phyloP scores from a whole-genome alignment of 2,888 invertebrate species.

The Calliphora vomitoria region DNA sequence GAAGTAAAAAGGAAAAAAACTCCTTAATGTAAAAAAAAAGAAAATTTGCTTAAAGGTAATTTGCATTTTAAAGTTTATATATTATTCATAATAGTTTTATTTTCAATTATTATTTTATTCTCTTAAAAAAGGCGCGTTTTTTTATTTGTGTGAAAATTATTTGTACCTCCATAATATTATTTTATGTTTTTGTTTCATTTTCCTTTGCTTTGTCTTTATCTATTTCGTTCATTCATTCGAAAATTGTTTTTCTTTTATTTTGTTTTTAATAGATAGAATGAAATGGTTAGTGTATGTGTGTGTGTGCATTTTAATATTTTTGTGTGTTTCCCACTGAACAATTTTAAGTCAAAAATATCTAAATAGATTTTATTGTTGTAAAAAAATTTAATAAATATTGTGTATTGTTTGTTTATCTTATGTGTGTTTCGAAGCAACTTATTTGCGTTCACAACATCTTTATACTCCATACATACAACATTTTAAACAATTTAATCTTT shows the following conservation, averaged over 20 bases:
- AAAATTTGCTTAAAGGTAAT: constrained; percentile 51
- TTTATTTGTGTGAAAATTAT: constrained; percentile 51
- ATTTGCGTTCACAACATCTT: no score
- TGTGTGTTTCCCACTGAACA: constrained; percentile 38
- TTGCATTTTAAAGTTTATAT: neutral
- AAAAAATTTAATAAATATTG: no score
- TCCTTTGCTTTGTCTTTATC: constrained; percentile 26
- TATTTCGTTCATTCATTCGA: constrained; percentile 11
- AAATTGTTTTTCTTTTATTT: constrained; percentile 25
- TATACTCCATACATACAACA: no score
- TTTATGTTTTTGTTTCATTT: constrained; percentile 53
- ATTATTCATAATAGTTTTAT: neutral
- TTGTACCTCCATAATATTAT: constrained; percentile 37
- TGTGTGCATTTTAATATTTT: constrained; percentile 20
- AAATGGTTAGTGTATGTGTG: neutral
- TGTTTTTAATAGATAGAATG: neutral
- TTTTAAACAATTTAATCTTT: no score
- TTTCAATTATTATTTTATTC: neutral
- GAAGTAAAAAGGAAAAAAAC: constrained; percentile 33
- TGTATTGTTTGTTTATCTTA: no score
- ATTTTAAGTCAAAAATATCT: neutral
- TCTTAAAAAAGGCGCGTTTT: constrained; percentile 70
- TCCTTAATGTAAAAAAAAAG: constrained; percentile 43
- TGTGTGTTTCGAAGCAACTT: no score
- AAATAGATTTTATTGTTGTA: neutral